Evolutionary conservation across 2,888 invertebrate genomes (phyloP), one percentile per base, ranked within the genome.

Genomic region (Actias luna): DNA sequence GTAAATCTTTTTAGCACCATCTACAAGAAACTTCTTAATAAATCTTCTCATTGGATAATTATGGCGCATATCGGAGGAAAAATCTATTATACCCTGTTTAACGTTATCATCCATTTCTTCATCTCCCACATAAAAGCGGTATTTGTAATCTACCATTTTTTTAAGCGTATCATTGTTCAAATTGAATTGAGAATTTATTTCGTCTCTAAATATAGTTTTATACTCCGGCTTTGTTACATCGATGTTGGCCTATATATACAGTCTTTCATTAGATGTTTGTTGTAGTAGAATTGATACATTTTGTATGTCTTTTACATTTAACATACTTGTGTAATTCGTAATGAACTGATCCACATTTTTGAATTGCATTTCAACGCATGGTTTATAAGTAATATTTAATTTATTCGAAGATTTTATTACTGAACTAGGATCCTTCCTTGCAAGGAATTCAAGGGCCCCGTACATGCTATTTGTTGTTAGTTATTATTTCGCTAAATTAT

Each of bases 101-200:
- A 35, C 5, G 18, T 57, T 2, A 57, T 69, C 65, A 31, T 59
- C 67, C 1, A 71, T 25, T 50, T 62, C 61, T 36, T 72, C 66
- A 31, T 75, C 72, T 22, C 73, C 73, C 14, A 77, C 63, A 58
- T 77, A 79, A 52, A 74, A 78, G 50, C 71, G 67, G 12, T 66
- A 63, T 10, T 77, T 64, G 5, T 70, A 58, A 0, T 66, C 63
- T 39, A 64, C 66, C 68, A 73, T 71, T 61, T 68, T 66, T 10
- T 63, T 64, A 25, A 74, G 63, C 57, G 65, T 60, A 8, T 74
- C 66, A 2, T 66, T 62, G n/a, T 65, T 61, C 14, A 70, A 52
- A 36, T 62, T 65, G 27, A 75, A 73, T 59, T 67, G 60, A 22
- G 67, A 58, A 5, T 59, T 46, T 25, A 72, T 62, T 58, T 68